phyloP scores from a whole-genome alignment of 2,888 invertebrate species.

The Sceliomorpha sp. region DNA sequence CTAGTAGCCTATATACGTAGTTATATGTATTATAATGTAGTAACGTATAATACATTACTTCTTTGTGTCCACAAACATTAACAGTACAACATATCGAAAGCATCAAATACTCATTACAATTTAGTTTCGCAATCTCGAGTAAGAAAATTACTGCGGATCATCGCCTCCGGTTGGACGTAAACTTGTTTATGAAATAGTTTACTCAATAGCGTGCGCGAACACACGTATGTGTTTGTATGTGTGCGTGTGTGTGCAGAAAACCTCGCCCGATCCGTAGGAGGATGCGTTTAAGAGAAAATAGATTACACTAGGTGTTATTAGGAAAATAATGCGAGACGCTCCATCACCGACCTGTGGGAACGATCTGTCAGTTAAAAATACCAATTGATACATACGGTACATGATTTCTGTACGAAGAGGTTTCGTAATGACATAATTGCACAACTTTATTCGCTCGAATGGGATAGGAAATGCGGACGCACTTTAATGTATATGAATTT shows the following conservation, averaged over 20 bases:
- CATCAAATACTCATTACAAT: not conserved
- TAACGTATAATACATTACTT: too few relatives aligned
- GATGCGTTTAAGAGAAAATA: conserved; percentile 49
- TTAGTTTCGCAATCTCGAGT: conserved; percentile 33
- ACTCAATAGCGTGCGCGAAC: conserved; percentile 43
- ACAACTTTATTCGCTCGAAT: not conserved
- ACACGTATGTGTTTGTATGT: conserved; percentile 41
- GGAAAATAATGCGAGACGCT: conserved; percentile 42
- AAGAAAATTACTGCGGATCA: conserved; percentile 44
- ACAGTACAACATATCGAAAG: too few relatives aligned
- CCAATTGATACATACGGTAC: conserved; percentile 29
- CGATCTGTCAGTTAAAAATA: conserved; percentile 38
- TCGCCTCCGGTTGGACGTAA: conserved; percentile 24
- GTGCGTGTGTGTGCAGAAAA: too few relatives aligned
- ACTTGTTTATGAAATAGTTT: conserved; percentile 55
- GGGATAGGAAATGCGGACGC: not conserved
- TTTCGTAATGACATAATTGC: not conserved
- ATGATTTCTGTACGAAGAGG: not conserved
- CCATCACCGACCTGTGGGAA: conserved; percentile 38
- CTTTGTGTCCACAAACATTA: too few relatives aligned
- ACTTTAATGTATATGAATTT: not conserved
- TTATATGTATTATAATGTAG: too few relatives aligned
- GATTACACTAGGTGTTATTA: conserved; percentile 51
- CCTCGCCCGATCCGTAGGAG: conserved; percentile 54
- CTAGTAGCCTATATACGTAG: too few relatives aligned